Evolutionary conservation across 2,113 vertebrate genomes (phyloP).

Genomic region (Cygnus atratus): DNA sequence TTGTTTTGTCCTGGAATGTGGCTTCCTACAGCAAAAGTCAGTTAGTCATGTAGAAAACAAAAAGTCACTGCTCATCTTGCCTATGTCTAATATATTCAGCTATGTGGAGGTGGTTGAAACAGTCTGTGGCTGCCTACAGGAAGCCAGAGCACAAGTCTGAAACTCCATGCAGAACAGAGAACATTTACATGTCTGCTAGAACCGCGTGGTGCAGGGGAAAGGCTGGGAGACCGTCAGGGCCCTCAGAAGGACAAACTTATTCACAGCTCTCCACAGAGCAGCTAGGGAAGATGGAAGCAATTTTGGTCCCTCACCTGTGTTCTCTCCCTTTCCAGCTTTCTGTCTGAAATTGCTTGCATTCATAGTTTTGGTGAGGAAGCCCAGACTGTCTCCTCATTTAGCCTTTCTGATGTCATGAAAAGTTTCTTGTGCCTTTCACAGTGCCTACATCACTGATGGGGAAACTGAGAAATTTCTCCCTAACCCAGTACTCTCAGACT

Average conservation of each 20-base stretch:
- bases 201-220: accelerated
- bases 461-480: not conserved
- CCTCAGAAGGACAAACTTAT: not conserved
- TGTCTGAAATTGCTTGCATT: not conserved
- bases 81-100: not conserved
- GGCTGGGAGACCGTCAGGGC: not conserved
- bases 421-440: not conserved
- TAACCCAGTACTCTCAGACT: not conserved
- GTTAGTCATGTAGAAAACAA: not conserved
- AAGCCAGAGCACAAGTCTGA: conserved; percentile 15
- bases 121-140: not conserved
- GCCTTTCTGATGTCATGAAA: not conserved
- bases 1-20: not conserved
- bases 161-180: not conserved
- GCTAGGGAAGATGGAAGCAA: not conserved
- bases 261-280: not conserved
- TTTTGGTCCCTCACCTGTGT: not conserved
- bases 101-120: not conserved
- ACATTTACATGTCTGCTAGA: not conserved
- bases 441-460: not conserved
- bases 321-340: not conserved
- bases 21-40: not conserved
- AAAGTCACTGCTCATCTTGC: not conserved
- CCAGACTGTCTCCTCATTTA: not conserved
- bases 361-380: not conserved